These are phyloP conservation scores for Cyphomyrus discorhynchus DNA, from an alignment of 2,113 vertebrate species.

Conservation along the genomic window DNA sequence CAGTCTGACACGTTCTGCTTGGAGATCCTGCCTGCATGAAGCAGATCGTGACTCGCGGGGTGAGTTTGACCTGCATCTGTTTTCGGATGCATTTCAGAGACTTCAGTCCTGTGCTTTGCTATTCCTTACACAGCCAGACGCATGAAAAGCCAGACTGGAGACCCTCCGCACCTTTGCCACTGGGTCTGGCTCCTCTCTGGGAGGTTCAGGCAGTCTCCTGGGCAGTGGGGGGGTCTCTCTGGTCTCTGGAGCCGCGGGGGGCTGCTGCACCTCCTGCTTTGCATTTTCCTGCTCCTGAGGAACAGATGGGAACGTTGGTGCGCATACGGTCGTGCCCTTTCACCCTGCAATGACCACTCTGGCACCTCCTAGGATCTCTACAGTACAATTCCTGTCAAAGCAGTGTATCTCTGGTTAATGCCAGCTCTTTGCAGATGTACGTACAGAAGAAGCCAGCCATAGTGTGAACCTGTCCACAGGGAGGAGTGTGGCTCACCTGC, in stretches of 20 bases:
- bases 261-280: conserved; percentile 36
- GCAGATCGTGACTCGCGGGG: not conserved
- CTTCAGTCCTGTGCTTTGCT: not conserved
- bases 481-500: conserved; percentile 39
- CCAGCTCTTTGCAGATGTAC: not conserved
- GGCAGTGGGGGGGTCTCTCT: conserved; percentile 31
- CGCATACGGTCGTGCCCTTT: not conserved
- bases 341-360: not conserved
- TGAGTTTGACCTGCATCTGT: not conserved
- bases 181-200: conserved; percentile 17
- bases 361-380: not conserved
- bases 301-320: not conserved
- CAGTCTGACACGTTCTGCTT: not conserved
- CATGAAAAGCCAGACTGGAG: not conserved
- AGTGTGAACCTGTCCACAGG: not conserved
- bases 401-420: not conserved
- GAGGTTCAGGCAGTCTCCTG: conserved; percentile 26
- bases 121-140: not conserved
- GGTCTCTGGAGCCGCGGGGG: conserved; percentile 50
- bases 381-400: not conserved
- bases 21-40: not conserved
- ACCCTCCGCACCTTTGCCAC: conserved; percentile 10
- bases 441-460: not conserved
- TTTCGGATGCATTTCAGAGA: not conserved
- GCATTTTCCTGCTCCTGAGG: conserved; percentile 42